Base-by-base conservation (phyloP, 2,797 vertebrate genomes). In the Enteromius unitaeniatus region DNA sequence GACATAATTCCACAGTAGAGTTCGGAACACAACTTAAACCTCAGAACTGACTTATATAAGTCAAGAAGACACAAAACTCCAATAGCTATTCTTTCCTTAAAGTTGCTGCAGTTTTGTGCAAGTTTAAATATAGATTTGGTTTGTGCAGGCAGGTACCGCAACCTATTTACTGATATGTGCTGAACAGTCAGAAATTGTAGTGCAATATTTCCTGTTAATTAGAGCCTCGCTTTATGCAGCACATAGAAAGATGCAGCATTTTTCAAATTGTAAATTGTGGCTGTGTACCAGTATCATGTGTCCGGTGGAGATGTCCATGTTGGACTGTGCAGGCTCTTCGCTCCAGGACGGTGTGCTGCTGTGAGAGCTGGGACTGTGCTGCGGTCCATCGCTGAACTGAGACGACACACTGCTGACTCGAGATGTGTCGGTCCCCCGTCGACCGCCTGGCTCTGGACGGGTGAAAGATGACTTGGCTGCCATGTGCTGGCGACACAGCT, bases 231-330 rank as follows among this genome's bases (percentile, higher is more conserved):
- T 68, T 68, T 68, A n/a, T 6, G 3, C n/a, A 37, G 64, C 9
- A 67, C 3, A 4, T 21, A 40, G 19, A 65, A 67, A 67, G 37
- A 72, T 28, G 42, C 42, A 8, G 23, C 7, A 19, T 26, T 49
- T 2, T 19, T n/a, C 40, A 34, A 42, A 58, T n/a, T 53, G 7
- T 75, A 37, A 37, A 55, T n/a, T 53, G 14, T 10, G 42, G 47
- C 42, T 65, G 9, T 96, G 95, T 92, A 99, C 98, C 95, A 99
- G 95, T 89, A 99, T 99, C 97, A 99, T 99, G 94, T 99, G 98
- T 85, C 98, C 98, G 0, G 98, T 99, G 62, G 98, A 99, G 92
- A 99, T 99, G 92, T 99, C 98, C 98, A 99, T 99, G 91, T 99
- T 99, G 78, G 98, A 97, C 92, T 99, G 97, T 34, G 97, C 98